phyloP scores from a whole-genome alignment of 2,797 vertebrate species.

The Scyliorhinus canicula region DNA sequence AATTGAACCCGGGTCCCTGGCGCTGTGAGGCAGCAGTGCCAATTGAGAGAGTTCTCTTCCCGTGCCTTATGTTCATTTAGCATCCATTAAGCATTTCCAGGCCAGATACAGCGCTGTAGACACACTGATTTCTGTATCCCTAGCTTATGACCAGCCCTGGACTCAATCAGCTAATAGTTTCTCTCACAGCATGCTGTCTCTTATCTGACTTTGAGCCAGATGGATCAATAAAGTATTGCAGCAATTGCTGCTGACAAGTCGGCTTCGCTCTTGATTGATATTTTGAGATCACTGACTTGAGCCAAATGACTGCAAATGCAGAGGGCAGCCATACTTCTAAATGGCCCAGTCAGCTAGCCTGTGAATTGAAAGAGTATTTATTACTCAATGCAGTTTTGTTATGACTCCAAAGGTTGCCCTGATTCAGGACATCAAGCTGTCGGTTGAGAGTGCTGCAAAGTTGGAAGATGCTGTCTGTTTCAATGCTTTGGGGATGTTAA shows the following conservation, averaged over 20 bases:
- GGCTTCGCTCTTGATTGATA: background rate
- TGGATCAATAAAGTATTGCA: background rate
- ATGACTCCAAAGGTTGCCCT: background rate
- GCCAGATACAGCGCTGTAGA: background rate
- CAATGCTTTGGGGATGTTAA: background rate
- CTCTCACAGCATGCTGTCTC: background rate
- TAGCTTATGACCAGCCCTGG: background rate
- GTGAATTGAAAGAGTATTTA: background rate
- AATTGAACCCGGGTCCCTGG: too few species aligned
- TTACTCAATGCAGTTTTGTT: background rate
- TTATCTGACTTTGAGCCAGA: background rate
- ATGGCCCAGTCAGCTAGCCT: background rate
- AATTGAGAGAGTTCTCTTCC: background rate
- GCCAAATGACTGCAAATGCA: constrained; percentile 5
- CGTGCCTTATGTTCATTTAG: too few species aligned
- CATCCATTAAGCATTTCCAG: background rate
- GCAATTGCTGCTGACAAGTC: background rate
- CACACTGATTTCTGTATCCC: background rate
- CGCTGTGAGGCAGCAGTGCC: too few species aligned
- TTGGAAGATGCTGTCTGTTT: background rate
- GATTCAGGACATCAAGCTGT: background rate
- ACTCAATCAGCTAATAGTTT: background rate
- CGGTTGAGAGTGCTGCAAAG: background rate
- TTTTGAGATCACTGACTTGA: background rate
- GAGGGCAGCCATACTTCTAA: background rate